Evolutionary conservation across 2,888 invertebrate species (phyloP).

Genomic region (Volucella inanis): DNA sequence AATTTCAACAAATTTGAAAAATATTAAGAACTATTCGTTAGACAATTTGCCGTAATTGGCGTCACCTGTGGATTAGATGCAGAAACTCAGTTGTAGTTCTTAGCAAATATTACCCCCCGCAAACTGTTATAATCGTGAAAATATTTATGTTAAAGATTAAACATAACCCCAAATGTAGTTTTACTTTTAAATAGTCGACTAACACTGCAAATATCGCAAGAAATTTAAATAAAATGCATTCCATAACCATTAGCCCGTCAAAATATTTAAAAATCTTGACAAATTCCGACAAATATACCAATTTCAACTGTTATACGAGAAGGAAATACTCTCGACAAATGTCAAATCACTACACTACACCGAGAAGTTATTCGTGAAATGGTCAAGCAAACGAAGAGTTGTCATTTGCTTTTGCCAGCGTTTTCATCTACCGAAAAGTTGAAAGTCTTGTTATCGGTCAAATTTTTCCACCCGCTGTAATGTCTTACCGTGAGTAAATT

Average conservation of each 20-base stretch:
- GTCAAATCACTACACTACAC: slow-evolving; percentile 45
- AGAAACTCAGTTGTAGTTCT: background rate
- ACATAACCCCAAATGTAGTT: slow-evolving; percentile 30
- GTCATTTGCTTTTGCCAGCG: slow-evolving; percentile 59
- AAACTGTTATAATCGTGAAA: slow-evolving; percentile 24
- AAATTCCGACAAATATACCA: slow-evolving; percentile 12
- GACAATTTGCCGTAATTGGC: too few relatives aligned
- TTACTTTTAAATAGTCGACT: background rate
- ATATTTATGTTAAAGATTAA: background rate
- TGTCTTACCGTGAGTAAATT: slow-evolving; percentile 67
- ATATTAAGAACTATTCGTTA: background rate
- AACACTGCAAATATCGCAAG: background rate
- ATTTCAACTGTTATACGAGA: slow-evolving; percentile 60
- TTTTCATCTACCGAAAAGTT: slow-evolving; percentile 40
- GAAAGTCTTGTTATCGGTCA: slow-evolving; percentile 17
- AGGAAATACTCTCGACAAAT: slow-evolving; percentile 33
- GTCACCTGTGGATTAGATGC: slow-evolving; percentile 3
- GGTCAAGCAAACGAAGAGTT: slow-evolving; percentile 68
- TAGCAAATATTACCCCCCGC: background rate
- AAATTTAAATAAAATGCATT: background rate
- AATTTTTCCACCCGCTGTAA: slow-evolving; percentile 28
- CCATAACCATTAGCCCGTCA: too few relatives aligned
- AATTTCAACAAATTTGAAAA: too few relatives aligned
- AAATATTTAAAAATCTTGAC: background rate
- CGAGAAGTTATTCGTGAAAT: slow-evolving; percentile 66